phyloP scores from a whole-genome alignment of 2,888 invertebrate genomes.

The Neuroscelio doddi region DNA sequence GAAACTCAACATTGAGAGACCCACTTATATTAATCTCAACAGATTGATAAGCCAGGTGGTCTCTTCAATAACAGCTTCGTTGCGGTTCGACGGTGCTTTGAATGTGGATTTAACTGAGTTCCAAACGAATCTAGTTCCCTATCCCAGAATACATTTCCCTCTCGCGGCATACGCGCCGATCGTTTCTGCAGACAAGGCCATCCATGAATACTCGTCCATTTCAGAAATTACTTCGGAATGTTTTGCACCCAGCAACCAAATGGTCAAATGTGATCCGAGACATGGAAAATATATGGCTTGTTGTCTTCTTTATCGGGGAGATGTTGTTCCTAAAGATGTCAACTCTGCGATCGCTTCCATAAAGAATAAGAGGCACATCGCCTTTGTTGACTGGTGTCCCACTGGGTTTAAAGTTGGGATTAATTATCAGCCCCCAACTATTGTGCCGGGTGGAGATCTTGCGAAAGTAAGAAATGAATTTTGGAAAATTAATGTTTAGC shows the following conservation, averaged over 20 bases:
- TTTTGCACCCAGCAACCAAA: constrained; percentile 91
- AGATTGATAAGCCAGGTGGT: constrained; percentile 83
- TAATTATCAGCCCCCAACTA: constrained; percentile 71
- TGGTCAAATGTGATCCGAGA: constrained; percentile 91
- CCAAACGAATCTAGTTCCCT: constrained; percentile 86
- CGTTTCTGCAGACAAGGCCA: constrained; percentile 82
- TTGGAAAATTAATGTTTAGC: too few relatives aligned
- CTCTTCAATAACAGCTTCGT: constrained; percentile 76
- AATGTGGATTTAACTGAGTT: constrained; percentile 94
- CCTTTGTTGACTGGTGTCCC: too few relatives aligned
- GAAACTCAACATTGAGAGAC: constrained; percentile 87
- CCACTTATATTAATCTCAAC: constrained; percentile 89
- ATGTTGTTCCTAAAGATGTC: constrained; percentile 92
- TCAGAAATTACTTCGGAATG: constrained; percentile 89
- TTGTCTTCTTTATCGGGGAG: constrained; percentile 89
- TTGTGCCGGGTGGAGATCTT: constrained; percentile 65
- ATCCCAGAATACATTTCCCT: too few relatives aligned
- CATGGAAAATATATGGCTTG: constrained; percentile 93
- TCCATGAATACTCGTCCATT: constrained; percentile 84
- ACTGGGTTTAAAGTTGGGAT: constrained; percentile 88
- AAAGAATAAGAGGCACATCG: constrained; percentile 83
- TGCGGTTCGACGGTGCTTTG: constrained; percentile 78
- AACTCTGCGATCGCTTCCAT: constrained; percentile 87
- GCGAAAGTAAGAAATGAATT: constrained; percentile 64
- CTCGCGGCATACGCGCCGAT: constrained; percentile 82